A percentile compares a stretch with the other conserved stretches of the same genome.
Conservation (phyloP, 92 coral and sea anemone genomes). For the Parazoanthus atlanticus region DNA sequence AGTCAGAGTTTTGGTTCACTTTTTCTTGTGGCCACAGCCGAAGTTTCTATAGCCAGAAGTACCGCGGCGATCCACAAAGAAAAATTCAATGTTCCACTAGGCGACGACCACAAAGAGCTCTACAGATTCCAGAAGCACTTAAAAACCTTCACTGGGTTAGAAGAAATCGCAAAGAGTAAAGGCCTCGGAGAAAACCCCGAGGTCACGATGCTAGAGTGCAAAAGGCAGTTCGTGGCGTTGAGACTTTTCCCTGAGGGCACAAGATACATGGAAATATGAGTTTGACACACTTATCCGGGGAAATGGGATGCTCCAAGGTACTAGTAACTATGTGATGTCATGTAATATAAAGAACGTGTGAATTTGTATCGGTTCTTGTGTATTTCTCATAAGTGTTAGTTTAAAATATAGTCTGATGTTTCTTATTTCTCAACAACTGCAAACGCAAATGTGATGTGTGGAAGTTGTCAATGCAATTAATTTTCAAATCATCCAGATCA, state of each 20-base stretch:
- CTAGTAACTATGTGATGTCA: neutral
- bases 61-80: neutral
- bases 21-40: neutral
- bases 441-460: too few species aligned
- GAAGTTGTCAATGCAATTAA: too few species aligned
- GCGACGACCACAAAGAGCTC: conserved; percentile 16
- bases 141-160: conserved; percentile 21
- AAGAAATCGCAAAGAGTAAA: conserved; percentile 19
- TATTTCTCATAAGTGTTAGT: neutral
- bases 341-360: neutral
- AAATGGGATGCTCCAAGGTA: conserved; percentile 41
- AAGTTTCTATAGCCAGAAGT: neutral
- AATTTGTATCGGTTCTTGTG: neutral
- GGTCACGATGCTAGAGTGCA: conserved; percentile 38
- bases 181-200: conserved; percentile 38
- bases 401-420: neutral
- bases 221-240: conserved; percentile 24
- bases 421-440: neutral
- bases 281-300: conserved; percentile 33
- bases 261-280: conserved; percentile 33
- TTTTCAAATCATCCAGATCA: too few species aligned
- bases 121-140: neutral
- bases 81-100: conserved; percentile 12
- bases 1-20: conserved; percentile 45
- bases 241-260: conserved; percentile 27